These are phyloP conservation scores for Lochmaea capreae DNA, from an alignment of 2,888 invertebrate species.

Conservation along the genomic window DNA sequence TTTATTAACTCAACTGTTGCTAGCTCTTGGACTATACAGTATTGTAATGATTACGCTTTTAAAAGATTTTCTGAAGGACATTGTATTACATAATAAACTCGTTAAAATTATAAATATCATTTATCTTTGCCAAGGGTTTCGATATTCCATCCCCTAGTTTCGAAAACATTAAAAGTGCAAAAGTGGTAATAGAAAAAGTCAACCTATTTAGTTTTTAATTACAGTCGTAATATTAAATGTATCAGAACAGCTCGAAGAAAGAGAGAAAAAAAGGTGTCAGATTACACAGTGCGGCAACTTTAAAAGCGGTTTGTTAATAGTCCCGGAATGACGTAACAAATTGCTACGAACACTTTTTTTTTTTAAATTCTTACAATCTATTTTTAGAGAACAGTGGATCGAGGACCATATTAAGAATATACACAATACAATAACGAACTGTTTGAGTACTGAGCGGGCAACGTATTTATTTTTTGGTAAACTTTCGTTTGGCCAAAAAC, in stretches of 20 bases:
- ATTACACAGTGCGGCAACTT: slow-evolving; percentile 45
- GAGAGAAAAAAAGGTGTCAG: slow-evolving; percentile 43
- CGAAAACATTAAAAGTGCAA: background rate
- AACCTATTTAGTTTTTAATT: slow-evolving; percentile 21
- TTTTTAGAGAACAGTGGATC: slow-evolving; percentile 14
- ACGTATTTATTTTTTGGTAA: background rate
- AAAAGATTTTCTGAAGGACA: no score
- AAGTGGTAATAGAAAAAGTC: slow-evolving; percentile 10
- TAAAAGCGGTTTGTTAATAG: slow-evolving; percentile 53
- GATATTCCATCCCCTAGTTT: background rate
- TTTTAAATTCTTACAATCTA: slow-evolving; percentile 11
- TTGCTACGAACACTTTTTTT: slow-evolving; percentile 43
- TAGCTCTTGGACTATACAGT: no score
- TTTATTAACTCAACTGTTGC: no score
- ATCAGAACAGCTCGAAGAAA: slow-evolving; percentile 15
- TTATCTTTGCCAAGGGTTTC: no score
- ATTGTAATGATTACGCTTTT: no score
- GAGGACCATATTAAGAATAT: slow-evolving; percentile 1
- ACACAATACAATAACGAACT: background rate
- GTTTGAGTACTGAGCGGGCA: background rate
- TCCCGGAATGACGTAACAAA: slow-evolving; percentile 59
- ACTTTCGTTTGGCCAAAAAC: no score
- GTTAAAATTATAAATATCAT: no score
- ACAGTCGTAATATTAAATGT: slow-evolving; percentile 15
- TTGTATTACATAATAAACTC: no score